Base-by-base conservation (phyloP, 2,888 invertebrate genomes). In the Drymonia ruficornis region DNA sequence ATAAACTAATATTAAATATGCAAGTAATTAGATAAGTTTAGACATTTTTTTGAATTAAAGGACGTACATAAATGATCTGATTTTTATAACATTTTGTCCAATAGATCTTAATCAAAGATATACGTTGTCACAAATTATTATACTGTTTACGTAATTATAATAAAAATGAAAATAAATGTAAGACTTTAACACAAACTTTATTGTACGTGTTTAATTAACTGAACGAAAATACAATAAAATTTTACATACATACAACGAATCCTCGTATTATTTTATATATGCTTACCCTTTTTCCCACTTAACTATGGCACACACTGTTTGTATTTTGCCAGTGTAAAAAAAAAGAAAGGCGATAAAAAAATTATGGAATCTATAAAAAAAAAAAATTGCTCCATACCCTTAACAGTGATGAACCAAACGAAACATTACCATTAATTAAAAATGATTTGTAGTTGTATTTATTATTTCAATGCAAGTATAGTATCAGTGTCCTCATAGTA, bases 151-250 rank as follows among this genome's bases (percentile, higher is more conserved):
- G 50, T 70, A 49, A 47, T 42, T 61, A 29, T 19, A 29, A 46
- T 46, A 23, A 44, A 18, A 44, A 56, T 58, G 12, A 60, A 59
- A 56, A 59, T 66, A 65, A 59, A 65, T 67, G 54, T 79, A 77
- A 74, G 70, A 67, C 61, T 67, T 84, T 91, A 90, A 90, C 89
- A 84, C 78, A 76, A 78, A 68, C 81, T 81, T 82, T 83, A 83
- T 82, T 86, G 80, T 87, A 87, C 80, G 80, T 83, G 83, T 89
- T 87, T 89, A n/a, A 84, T 79, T 81, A 80, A 89, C 86, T 86
- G 87, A 89, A 86, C 79, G 66, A 78, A 81, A 60, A 84, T 80
- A 83, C 83, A 89, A 86, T 86, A 87, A 80, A 86, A 76, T 78
- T 56, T 65, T 84, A 81, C 81, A 84, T 83, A 83, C 79, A 70